Percentiles rank a stretch among this genome's conserved stretches.
These are phyloP conservation scores for Cryptocephalus moraei DNA, from an alignment of 2,888 invertebrate genomes.

Conservation along the genomic window DNA sequence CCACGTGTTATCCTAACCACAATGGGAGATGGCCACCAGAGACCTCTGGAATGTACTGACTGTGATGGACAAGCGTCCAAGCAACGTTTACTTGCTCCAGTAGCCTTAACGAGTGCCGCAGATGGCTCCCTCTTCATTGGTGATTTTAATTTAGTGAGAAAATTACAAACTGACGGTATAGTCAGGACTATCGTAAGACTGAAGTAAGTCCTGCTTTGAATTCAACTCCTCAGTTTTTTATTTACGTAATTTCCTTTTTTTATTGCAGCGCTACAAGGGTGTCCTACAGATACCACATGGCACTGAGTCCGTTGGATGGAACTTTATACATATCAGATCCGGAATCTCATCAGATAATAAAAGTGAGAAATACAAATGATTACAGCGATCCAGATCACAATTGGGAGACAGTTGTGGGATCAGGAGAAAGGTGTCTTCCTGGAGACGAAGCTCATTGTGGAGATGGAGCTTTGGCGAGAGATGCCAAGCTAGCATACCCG, in stretches of 20 bases:
- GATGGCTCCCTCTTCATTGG: slow-evolving; percentile 93
- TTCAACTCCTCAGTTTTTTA: too few relatives aligned
- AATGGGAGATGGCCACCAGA: slow-evolving; percentile 85
- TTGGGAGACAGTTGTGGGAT: slow-evolving; percentile 92
- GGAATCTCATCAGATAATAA: slow-evolving; percentile 87
- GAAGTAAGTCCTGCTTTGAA: slow-evolving; percentile 50
- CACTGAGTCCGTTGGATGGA: slow-evolving; percentile 87
- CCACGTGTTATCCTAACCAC: slow-evolving; percentile 83
- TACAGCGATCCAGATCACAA: slow-evolving; percentile 81
- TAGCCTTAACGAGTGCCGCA: slow-evolving; percentile 81
- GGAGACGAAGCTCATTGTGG: slow-evolving; percentile 94
- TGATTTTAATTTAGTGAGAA: slow-evolving; percentile 87
- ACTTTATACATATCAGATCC: slow-evolving; percentile 93
- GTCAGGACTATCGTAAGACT: slow-evolving; percentile 69
- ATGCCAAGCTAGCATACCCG: slow-evolving; percentile 90
- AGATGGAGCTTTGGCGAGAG: slow-evolving; percentile 84
- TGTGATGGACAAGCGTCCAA: slow-evolving; percentile 72
- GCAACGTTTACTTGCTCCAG: slow-evolving; percentile 81
- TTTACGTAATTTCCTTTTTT: slow-evolving; percentile 12
- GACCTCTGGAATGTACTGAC: slow-evolving; percentile 74
- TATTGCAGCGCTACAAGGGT: slow-evolving; percentile 77
- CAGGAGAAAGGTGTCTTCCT: slow-evolving; percentile 85
- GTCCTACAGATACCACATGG: slow-evolving; percentile 94
- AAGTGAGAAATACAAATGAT: slow-evolving; percentile 73
- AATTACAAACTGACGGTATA: slow-evolving; percentile 76